Evolutionary conservation across 2,113 vertebrate species (phyloP).

Genomic region (Otus sunia): DNA sequence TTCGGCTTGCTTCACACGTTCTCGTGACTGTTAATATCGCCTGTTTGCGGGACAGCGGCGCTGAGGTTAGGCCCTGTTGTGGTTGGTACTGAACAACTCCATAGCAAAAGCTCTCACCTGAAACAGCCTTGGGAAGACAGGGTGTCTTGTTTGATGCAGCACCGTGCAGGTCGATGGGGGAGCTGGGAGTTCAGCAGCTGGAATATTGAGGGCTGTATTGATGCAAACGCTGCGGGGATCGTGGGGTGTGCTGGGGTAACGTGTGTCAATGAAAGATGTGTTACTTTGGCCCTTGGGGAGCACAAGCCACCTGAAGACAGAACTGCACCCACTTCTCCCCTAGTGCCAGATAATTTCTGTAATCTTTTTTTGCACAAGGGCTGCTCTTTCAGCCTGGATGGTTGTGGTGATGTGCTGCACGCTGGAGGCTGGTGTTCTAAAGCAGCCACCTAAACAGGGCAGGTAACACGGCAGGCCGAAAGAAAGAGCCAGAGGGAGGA

Average conservation of each 20-base stretch:
- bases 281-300: neutral
- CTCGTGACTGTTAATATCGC: neutral
- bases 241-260: accelerated
- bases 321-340: neutral
- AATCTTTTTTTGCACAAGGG: neutral
- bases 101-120: neutral
- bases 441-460: neutral
- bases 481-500: neutral
- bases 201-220: neutral
- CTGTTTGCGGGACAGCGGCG: accelerated
- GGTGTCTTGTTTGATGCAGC: accelerated
- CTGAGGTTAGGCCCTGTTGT: neutral
- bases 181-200: neutral
- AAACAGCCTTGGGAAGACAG: neutral
- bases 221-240: neutral
- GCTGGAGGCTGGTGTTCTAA: accelerated
- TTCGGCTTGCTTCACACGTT: accelerated
- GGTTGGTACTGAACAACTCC: neutral
- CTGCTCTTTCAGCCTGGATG: neutral
- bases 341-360: accelerated
- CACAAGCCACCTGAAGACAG: neutral
- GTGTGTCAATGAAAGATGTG: neutral
- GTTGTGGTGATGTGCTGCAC: accelerated
- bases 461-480: accelerated
- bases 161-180: accelerated